A percentile compares a stretch with the other conserved stretches of the same genome.
These are phyloP conservation scores for Sphecodes monilicornis DNA, from an alignment of 2,888 invertebrate genomes.

Conservation along the genomic window DNA sequence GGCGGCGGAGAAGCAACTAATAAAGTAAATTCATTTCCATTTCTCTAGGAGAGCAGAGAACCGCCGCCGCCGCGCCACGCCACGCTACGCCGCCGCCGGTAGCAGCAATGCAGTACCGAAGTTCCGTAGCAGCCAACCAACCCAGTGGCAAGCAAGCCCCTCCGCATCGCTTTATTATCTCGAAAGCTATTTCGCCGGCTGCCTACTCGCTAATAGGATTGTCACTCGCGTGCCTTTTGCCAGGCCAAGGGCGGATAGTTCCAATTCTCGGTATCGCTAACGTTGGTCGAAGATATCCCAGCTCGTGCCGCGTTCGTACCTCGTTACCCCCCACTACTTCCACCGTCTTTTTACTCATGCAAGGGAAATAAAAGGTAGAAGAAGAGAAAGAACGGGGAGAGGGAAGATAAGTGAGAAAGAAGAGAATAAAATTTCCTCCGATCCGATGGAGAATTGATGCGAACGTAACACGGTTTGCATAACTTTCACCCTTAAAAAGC, in stretches of 20 bases:
- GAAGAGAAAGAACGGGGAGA: neutral
- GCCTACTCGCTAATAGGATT: slow-evolving; percentile 74
- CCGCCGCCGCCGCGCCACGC: neutral
- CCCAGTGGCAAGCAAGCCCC: slow-evolving; percentile 58
- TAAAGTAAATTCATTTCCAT: slow-evolving; percentile 69
- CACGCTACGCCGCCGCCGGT: neutral
- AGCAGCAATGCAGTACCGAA: slow-evolving; percentile 55
- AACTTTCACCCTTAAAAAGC: slow-evolving; percentile 21
- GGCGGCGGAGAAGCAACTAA: slow-evolving; percentile 42
- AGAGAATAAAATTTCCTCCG: slow-evolving; percentile 38
- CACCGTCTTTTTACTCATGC: neutral
- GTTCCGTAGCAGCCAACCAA: slow-evolving; percentile 59
- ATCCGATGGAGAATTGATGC: slow-evolving; percentile 40
- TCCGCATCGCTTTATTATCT: slow-evolving; percentile 71
- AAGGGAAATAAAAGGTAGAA: slow-evolving; percentile 37
- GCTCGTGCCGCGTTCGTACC: slow-evolving; percentile 53
- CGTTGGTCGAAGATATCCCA: slow-evolving; percentile 67
- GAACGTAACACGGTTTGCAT: slow-evolving; percentile 35
- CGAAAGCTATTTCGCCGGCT: slow-evolving; percentile 73
- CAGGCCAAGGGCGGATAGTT: slow-evolving; percentile 65
- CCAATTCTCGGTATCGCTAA: slow-evolving; percentile 71
- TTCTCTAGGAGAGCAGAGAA: slow-evolving; percentile 41
- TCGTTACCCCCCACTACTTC: slow-evolving; percentile 50
- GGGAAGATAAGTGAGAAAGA: slow-evolving; percentile 41
- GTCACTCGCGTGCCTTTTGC: slow-evolving; percentile 74